A percentile compares a stretch with the other conserved stretches of the same genome.
Evolutionary conservation across 2,797 vertebrate species (phyloP).

Genomic region (Melanogrammus aeglefinus): DNA sequence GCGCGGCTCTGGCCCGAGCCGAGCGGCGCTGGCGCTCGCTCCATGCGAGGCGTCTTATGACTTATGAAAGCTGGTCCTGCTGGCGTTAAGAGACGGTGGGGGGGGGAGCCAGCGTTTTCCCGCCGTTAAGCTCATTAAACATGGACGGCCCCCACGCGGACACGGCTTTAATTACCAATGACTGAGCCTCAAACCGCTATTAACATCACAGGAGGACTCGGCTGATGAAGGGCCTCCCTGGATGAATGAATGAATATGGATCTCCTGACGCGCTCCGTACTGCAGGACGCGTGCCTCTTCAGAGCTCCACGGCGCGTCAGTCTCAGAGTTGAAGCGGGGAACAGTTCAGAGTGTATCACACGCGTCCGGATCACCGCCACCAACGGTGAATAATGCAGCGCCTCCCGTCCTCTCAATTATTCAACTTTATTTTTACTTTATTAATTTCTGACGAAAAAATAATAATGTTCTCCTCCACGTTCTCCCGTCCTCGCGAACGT

Average conservation of each 20-base stretch:
- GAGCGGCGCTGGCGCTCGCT: conserved; percentile 66
- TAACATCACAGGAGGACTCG: conserved; percentile 54
- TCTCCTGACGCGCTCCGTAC: conserved; percentile 53
- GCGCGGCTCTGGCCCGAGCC: conserved; percentile 37
- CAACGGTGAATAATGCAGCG: conserved; percentile 72
- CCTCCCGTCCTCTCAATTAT: conserved; percentile 73
- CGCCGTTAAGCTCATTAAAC: conserved; percentile 56
- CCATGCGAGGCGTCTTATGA: conserved; percentile 73
- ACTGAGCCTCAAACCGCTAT: conserved; percentile 41
- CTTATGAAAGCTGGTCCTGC: conserved; percentile 69
- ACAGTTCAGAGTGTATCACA: conserved; percentile 54
- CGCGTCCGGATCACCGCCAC: conserved; percentile 62
- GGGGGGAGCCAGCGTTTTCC: conserved; percentile 42
- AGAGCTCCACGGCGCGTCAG: conserved; percentile 44
- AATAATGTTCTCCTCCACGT: no score
- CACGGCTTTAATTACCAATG: conserved; percentile 40
- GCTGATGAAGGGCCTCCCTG: conserved; percentile 42
- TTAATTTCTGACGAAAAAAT: no score
- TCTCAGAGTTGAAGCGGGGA: conserved; percentile 38
- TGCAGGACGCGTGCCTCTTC: conserved; percentile 31
- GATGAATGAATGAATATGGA: conserved; percentile 63
- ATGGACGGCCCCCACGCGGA: conserved; percentile 7
- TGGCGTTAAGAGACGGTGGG: conserved; percentile 53
- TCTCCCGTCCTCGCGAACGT: no score
- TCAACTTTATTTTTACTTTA: conserved; percentile 36